Evolutionary conservation across 2,113 vertebrate genomes (phyloP).

Genomic region (Semicossyphus pulcher): DNA sequence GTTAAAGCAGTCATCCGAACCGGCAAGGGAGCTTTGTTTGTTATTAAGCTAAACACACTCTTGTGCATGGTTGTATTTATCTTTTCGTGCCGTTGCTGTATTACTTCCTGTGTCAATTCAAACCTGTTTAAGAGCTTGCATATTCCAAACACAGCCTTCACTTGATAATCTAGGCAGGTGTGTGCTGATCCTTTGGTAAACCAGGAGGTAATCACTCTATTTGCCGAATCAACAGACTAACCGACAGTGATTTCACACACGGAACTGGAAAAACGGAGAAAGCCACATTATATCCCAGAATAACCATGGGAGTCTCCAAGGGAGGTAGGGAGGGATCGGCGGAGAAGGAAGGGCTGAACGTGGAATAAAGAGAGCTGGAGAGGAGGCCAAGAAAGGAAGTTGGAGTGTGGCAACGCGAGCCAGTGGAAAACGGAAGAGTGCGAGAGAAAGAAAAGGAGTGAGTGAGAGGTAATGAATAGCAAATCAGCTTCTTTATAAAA

Average conservation of each 20-base stretch:
- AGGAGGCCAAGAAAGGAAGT: conserved; percentile 61
- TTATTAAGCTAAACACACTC: conserved; percentile 24
- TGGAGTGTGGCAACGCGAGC: conserved; percentile 55
- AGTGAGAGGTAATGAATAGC: conserved; percentile 81
- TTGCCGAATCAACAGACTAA: conserved; percentile 69
- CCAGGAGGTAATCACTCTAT: conserved; percentile 68
- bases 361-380: conserved; percentile 46
- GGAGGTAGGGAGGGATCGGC: conserved; percentile 23
- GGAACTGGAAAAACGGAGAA: conserved; percentile 35
- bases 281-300: conserved; percentile 46
- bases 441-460: conserved; percentile 54
- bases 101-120: conserved; percentile 29
- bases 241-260: conserved; percentile 55
- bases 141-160: conserved; percentile 39
- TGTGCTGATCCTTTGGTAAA: conserved; percentile 73
- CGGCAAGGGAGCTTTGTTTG: background rate
- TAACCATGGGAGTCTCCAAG: conserved; percentile 51
- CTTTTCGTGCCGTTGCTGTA: conserved; percentile 25
- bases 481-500: conserved; percentile 83
- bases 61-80: conserved; percentile 17
- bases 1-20: conserved; percentile 9
- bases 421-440: conserved; percentile 59
- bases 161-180: conserved; percentile 67
- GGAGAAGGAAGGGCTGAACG: conserved; percentile 37
- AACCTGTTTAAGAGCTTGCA: conserved; percentile 13